These are phyloP conservation scores for Amblyjoppa fuscipennis DNA, from an alignment of 2,888 invertebrate species.

Conservation along the genomic window DNA sequence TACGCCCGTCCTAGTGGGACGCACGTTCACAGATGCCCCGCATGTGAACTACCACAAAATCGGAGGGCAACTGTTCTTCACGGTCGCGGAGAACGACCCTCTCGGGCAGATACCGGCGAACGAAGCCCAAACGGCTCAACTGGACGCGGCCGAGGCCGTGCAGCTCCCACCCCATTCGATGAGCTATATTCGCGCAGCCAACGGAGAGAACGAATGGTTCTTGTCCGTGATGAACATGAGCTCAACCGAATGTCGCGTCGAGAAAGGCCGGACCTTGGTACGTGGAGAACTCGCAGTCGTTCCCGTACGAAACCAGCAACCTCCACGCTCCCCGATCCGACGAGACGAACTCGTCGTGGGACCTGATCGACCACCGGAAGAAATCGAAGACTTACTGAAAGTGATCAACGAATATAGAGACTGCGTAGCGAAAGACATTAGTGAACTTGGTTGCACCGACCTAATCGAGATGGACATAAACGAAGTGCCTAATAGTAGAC, in stretches of 20 bases:
- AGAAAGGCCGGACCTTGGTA: neutral
- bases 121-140: neutral
- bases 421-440: conserved; percentile 19
- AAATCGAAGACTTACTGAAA: no score
- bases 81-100: neutral
- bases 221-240: conserved; percentile 12
- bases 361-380: no score
- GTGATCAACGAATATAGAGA: conserved; percentile 42
- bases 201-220: neutral
- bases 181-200: neutral
- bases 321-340: no score
- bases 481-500: conserved; percentile 36
- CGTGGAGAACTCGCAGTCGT: conserved; percentile 7
- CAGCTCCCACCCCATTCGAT: conserved; percentile 26
- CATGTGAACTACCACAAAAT: conserved; percentile 50
- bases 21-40: conserved; percentile 57
- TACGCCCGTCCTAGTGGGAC: conserved; percentile 50
- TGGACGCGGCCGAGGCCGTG: neutral
- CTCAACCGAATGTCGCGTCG: neutral
- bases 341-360: no score
- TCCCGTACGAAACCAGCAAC: no score
- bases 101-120: neutral
- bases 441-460: conserved; percentile 49
- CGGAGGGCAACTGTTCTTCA: conserved; percentile 23
- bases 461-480: conserved; percentile 44